Evolutionary conservation across 1,140 invertebrate species (phyloP).

Genomic region (Frieseomelitta varia): DNA sequence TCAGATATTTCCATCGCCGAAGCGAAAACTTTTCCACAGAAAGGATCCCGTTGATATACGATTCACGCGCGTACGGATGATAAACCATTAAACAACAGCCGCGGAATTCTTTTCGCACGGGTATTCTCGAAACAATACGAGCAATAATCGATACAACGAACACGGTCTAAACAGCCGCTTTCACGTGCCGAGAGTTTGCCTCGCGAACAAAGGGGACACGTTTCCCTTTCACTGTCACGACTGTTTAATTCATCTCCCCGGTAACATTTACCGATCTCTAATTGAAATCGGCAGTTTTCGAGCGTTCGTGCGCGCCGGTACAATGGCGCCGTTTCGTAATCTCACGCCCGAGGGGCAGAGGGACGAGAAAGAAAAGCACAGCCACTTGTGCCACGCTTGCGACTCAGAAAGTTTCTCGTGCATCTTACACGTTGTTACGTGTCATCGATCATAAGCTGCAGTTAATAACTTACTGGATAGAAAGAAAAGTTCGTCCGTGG

Average conservation of each 20-base stretch:
- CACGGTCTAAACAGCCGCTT: constrained; percentile 41
- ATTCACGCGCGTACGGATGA: neutral
- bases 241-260: constrained; percentile 45
- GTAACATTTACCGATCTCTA: constrained; percentile 51
- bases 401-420: neutral
- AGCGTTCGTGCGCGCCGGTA: neutral
- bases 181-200: constrained; percentile 21
- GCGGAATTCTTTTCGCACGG: constrained; percentile 11
- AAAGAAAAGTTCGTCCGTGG: too few species aligned
- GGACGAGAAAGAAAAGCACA: neutral
- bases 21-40: too few species aligned
- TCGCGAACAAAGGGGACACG: constrained; percentile 38
- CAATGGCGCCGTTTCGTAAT: constrained; percentile 30
- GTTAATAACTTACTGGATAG: neutral
- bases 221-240: constrained; percentile 45
- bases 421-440: neutral
- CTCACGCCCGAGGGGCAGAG: neutral
- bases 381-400: neutral
- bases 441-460: neutral
- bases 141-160: constrained; percentile 50
- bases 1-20: neutral
- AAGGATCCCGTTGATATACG: neutral
- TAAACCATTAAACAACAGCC: neutral
- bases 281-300: constrained; percentile 49
- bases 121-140: neutral